Percentiles rank a stretch among this genome's conserved stretches.
phyloP scores from a whole-genome alignment of 2,888 invertebrate genomes.

The Eledona agricola region DNA sequence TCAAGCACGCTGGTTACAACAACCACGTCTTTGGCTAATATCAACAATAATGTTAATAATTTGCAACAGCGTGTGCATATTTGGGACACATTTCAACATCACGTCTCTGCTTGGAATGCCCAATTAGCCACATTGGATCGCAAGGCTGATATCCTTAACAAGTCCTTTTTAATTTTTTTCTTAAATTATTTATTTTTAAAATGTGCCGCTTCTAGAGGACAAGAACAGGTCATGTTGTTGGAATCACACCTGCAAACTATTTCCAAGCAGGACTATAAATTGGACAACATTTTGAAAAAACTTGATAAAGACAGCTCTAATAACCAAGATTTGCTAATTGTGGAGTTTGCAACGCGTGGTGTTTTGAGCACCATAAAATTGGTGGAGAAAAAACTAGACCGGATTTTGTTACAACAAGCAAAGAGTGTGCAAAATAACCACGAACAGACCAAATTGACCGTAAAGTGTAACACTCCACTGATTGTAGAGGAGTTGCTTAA shows the following conservation, averaged over 20 bases:
- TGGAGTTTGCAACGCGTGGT: constrained; percentile 60
- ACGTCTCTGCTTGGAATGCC: constrained; percentile 66
- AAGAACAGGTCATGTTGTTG: not conserved
- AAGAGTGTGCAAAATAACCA: constrained; percentile 39
- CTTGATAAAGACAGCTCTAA: constrained; percentile 44
- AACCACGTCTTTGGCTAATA: constrained; percentile 56
- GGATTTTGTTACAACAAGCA: constrained; percentile 44
- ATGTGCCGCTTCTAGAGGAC: not conserved
- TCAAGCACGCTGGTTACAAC: constrained; percentile 59
- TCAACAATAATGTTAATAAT: constrained; percentile 63
- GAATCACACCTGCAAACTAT: constrained; percentile 46
- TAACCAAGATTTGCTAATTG: constrained; percentile 52
- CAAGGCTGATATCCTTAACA: constrained; percentile 64
- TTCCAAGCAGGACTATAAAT: constrained; percentile 37
- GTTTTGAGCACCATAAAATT: constrained; percentile 59
- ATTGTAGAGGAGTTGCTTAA: constrained; percentile 57
- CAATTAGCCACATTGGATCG: constrained; percentile 64
- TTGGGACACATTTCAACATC: constrained; percentile 66
- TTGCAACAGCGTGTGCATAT: constrained; percentile 65
- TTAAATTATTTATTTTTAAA: constrained; percentile 29
- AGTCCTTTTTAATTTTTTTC: constrained; percentile 46
- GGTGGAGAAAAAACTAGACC: constrained; percentile 58
- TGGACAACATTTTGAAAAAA: constrained; percentile 43
- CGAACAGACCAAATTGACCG: constrained; percentile 48
- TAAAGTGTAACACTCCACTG: constrained; percentile 56